Evolutionary conservation across 2,113 vertebrate species (phyloP), one percentile per base, ranked within the genome.

Genomic region (Solenodon paradoxus): DNA sequence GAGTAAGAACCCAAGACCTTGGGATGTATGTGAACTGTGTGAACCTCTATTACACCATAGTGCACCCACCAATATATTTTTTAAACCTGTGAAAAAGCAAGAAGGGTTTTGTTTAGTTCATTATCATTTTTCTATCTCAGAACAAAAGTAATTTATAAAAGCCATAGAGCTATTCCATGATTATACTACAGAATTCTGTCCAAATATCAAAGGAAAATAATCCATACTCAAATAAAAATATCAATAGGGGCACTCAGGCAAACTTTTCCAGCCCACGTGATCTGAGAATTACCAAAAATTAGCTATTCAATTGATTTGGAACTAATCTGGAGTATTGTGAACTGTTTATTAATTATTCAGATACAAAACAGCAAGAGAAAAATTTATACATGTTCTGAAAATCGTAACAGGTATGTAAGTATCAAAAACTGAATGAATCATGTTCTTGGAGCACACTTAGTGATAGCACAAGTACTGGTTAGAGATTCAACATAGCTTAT

Each of bases 81-180:
- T 68, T 69, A 95, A 72, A 35, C 4, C n/a, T 59, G 24, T 64
- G 12, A 75, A 91, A 89, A 72, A 57, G 35, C 19, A 95, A 72
- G 89, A 85, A 45, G 7, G 45, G 72, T 32, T 94, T 80, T 20
- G 47, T 68, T 40, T 20, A 81, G 9, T 77, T 74, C 51, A 85
- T 59, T 72, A 91, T 4, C 91, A 35, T 32, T 90, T 94, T 92
- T 79, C 69, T 95, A 12, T 61, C 63, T 94, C 38, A 75, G 28
- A 85, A 55, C 9, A 84, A 94, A 90, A 17, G 86, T 51, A 64
- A 90, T 49, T 84, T 63, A 38, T 77, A 79, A 93, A 95, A 81
- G 49, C 12, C 61, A 40, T 19, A 64, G 17, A 40, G 4, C 16
- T 94, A 81, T 53, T 81, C 47, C 7, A 42, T 55, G 69, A 81